Evolutionary conservation across 2,797 vertebrate species (phyloP), one percentile per base, ranked within the genome.

Genomic region (Menidia menidia): DNA sequence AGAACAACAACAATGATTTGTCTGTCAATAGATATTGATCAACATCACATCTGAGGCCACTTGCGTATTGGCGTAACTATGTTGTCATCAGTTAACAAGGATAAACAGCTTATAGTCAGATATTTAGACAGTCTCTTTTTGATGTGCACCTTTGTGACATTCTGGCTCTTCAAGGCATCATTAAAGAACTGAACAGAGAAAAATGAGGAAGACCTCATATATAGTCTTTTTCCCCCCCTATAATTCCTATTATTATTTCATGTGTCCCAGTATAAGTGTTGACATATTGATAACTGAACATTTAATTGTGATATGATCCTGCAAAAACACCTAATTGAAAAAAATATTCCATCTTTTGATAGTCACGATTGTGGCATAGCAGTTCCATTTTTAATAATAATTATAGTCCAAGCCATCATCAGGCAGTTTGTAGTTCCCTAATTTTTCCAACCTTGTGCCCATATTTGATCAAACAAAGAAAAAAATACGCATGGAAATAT

Each of bases 11-110:
- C 90, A 93, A 89, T 91, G 90, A 93, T 92, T 92, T 84, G 88
- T 87, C 89, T 92, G 92, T 93, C 92, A 92, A 93, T 95, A 92
- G 87, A 85, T 90, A 92, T 95, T 88, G 92, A 92, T 82, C 85
- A 85, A 74, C 86, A 84, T 90, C 89, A 90, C 88, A 91, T 92
- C 89, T 87, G 82, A 90, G 86, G 89, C 88, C 85, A 87, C 89
- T 85, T 69, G 82, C 65, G 84, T 90, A 92, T 94, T 66, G 87
- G 88, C 84, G 73, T 87, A 90, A 72, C 91, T 81, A 91, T 91
- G 90, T 88, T 90, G 88, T 91, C 85, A 83, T 90, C 89, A 58
- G 91, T 92, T 93, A 93, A 89, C 66, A 2, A 84, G 87, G 90
- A 92, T 92, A 91, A 93, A 91, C 91, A 90, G 89, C 90, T 91